phyloP scores from a whole-genome alignment of 2,797 vertebrate genomes.

The Fistularia commersonii region DNA sequence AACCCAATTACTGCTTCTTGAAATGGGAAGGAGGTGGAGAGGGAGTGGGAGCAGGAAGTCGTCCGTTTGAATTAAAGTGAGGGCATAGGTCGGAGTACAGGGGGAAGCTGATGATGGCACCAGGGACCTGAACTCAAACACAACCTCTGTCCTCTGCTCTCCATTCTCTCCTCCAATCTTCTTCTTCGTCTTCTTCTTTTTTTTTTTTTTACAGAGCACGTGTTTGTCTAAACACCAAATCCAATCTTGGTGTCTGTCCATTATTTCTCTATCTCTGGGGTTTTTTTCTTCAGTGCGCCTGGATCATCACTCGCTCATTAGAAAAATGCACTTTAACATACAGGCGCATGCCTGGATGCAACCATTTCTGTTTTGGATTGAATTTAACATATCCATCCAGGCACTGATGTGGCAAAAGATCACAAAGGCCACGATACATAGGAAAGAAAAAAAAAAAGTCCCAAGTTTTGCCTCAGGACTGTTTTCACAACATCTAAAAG shows the following conservation, averaged over 20 bases:
- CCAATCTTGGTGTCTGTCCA: constrained; percentile 3
- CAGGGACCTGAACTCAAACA: constrained; percentile 43
- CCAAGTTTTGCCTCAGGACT: too few relatives aligned
- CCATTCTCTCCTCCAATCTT: too few relatives aligned
- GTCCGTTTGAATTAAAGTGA: constrained; percentile 47
- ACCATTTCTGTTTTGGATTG: too few relatives aligned
- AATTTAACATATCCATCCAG: too few relatives aligned
- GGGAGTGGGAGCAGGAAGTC: constrained; percentile 6
- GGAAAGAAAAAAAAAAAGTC: too few relatives aligned
- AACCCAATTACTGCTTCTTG: constrained; percentile 62
- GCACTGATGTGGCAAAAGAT: too few relatives aligned
- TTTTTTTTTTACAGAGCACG: background rate
- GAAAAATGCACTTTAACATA: too few relatives aligned
- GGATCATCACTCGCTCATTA: background rate
- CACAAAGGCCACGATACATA: too few relatives aligned
- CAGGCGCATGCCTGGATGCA: too few relatives aligned
- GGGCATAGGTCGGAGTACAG: constrained; percentile 43
- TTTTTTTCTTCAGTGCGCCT: constrained; percentile 5
- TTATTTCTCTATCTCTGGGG: background rate
- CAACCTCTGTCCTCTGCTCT: constrained; percentile 19
- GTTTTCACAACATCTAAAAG: too few relatives aligned
- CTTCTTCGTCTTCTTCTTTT: too few relatives aligned
- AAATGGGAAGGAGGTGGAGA: constrained; percentile 9
- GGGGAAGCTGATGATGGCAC: constrained; percentile 41
- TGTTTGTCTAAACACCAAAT: constrained; percentile 1